Base-by-base conservation (phyloP, 2,113 vertebrate genomes). In the Sigmodon hispidus region DNA sequence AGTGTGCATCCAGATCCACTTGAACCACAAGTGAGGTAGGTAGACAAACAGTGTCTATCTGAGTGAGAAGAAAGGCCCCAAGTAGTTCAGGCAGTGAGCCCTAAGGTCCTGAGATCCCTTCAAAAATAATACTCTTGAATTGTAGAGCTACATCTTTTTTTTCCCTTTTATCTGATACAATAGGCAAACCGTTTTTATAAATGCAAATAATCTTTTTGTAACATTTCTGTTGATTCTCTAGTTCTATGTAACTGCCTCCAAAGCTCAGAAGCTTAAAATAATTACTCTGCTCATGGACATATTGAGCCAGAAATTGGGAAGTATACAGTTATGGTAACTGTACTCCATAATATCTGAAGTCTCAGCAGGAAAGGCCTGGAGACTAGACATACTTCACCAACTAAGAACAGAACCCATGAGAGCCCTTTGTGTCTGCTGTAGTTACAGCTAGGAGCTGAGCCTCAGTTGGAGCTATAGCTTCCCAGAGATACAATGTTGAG, bases 211-310 rank as follows among this genome's bases (percentile, higher is more conserved):
- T 40, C 85, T 16, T 65, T 57, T 79, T 48, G 43, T 48, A 76
- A 93, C 65, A 4, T 69, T 69, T 59, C 61, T 65, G 16, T 65
- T 63, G 16, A 9, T 45, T 31, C 69, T 79, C 24, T 92, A 36
- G 63, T 84, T 55, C 69, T 84, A 10, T 50, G 16, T 65, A 94
- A 76, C 6, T 92, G 21, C 84, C 29, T 86, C 55, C 79, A 81
- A 87, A 87, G 50, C 9, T 93, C 67, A 63, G 7, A 31, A 83
- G 24, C 19, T 73, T 95, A 61, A 91, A 88, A 55, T 93, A 80
- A 92, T 50, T 63, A 61, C 69, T 73, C 84, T 61, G 24, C 3
- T 61, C 48, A 31, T 52, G 48, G 69, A 72, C 76, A 72, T 11
- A 87, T 11, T 76, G 55, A 52, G 55, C 34, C 36, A 85, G 48